These are phyloP conservation scores for Gymnarchus niloticus DNA, from an alignment of 2,113 vertebrate genomes.

Conservation along the genomic window DNA sequence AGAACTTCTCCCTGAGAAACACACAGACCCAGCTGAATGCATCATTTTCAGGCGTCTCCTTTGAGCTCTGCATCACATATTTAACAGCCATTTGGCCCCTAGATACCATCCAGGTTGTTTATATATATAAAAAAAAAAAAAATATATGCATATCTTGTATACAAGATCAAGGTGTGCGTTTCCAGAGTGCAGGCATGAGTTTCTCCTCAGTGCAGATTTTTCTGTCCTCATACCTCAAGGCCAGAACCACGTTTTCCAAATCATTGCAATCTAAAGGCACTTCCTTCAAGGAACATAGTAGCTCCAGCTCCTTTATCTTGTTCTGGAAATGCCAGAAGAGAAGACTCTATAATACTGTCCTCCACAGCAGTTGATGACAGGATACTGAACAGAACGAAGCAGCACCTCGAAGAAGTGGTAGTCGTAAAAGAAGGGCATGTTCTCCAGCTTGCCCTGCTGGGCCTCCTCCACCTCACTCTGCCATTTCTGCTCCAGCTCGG, in stretches of 20 bases:
- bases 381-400: not conserved
- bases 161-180: not conserved
- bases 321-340: slow-evolving; percentile 63
- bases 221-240: slow-evolving; percentile 68
- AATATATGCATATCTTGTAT: not conserved
- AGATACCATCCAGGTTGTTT: too few relatives aligned
- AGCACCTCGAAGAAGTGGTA: slow-evolving; percentile 94
- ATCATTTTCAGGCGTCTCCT: not conserved
- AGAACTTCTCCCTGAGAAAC: slow-evolving; percentile 83
- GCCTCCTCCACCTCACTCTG: slow-evolving; percentile 92
- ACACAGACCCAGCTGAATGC: not conserved
- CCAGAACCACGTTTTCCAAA: slow-evolving; percentile 88
- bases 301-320: slow-evolving; percentile 95
- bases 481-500: slow-evolving; percentile 96
- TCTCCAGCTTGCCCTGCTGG: slow-evolving; percentile 86
- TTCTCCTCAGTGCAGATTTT: not conserved
- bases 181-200: not conserved
- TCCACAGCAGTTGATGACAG: not conserved
- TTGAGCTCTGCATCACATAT: not conserved
- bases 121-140: not conserved
- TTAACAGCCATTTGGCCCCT: not conserved
- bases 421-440: slow-evolving; percentile 89
- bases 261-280: slow-evolving; percentile 87
- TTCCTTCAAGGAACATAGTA: slow-evolving; percentile 93
- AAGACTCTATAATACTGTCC: slow-evolving; percentile 5